Conservation (phyloP, 2,113 vertebrate genomes). For the Phrynosoma platyrhinos region DNA sequence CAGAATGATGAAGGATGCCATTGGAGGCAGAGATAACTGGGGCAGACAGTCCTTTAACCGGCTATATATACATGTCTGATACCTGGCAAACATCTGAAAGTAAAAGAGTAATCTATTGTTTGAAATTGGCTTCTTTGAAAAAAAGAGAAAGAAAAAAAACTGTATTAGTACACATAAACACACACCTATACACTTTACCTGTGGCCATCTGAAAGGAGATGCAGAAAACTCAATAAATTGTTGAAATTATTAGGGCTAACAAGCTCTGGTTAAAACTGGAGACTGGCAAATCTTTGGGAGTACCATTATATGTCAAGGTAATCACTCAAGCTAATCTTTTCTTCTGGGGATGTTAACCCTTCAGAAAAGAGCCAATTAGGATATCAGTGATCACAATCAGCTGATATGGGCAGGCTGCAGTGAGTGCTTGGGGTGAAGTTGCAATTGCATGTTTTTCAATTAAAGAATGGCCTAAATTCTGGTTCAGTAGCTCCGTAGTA, state of each 20-base stretch:
- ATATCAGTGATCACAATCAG: conserved; percentile 68
- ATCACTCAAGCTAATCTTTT: conserved; percentile 68
- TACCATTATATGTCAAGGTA: conserved; percentile 71
- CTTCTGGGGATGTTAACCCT: conserved; percentile 63
- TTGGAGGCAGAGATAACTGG: not conserved
- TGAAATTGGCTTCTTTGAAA: not conserved
- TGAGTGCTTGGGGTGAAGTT: conserved; percentile 47
- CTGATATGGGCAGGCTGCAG: conserved; percentile 63
- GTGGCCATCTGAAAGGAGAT: not conserved
- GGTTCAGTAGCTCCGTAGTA: conserved; percentile 65
- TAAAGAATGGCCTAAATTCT: conserved; percentile 63
- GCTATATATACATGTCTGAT: not conserved
- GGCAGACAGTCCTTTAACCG: not conserved
- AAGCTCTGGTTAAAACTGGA: conserved; percentile 65
- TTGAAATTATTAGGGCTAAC: conserved; percentile 67
- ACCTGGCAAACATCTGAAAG: not conserved
- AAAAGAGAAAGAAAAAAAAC: not conserved
- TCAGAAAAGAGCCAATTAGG: conserved; percentile 66
- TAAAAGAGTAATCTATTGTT: no score
- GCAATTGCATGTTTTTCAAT: conserved; percentile 60
- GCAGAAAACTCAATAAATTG: conserved; percentile 31
- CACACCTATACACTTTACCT: not conserved
- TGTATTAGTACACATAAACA: not conserved
- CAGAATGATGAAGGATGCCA: not conserved
- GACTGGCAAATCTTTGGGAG: conserved; percentile 50